These are phyloP conservation scores for Yponomeuta evonymella DNA, from an alignment of 2,888 invertebrate genomes.

Conservation along the genomic window DNA sequence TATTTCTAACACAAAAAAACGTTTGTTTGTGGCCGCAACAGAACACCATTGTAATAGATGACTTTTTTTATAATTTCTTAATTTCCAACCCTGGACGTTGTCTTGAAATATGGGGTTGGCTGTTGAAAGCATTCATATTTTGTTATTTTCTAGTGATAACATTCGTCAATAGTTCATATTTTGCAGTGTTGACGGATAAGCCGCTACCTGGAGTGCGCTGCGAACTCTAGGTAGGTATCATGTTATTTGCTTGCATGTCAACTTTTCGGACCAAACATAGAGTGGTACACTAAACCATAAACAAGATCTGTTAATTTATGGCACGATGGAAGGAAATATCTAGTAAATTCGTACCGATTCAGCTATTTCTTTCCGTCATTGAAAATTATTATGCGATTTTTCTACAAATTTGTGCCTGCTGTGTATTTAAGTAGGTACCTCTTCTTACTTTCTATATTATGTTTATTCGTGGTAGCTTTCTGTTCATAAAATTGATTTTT, in stretches of 20 bases:
- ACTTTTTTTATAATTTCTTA: slow-evolving; percentile 13
- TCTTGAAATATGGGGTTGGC: slow-evolving; percentile 7
- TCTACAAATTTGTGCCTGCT: no score
- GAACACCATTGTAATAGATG: slow-evolving; percentile 7
- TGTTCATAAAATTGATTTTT: no score
- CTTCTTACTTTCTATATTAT: not conserved
- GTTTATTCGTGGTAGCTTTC: no score
- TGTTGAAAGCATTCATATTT: slow-evolving; percentile 9
- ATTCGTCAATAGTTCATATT: not conserved
- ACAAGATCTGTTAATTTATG: not conserved
- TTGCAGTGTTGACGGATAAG: not conserved
- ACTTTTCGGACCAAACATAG: no score
- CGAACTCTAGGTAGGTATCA: not conserved
- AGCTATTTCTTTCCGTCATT: no score
- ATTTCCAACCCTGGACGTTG: slow-evolving; percentile 6
- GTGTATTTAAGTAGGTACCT: no score
- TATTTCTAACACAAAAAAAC: slow-evolving; percentile 30
- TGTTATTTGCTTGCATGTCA: no score
- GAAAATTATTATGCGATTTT: no score
- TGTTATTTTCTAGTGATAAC: not conserved
- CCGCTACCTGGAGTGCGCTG: not conserved
- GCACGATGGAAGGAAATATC: not conserved
- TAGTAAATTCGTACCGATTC: no score
- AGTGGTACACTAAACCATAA: no score
- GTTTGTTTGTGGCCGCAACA: slow-evolving; percentile 30